These are phyloP conservation scores for Euplexia lucipara DNA, from an alignment of 2,888 invertebrate species.

Conservation along the genomic window DNA sequence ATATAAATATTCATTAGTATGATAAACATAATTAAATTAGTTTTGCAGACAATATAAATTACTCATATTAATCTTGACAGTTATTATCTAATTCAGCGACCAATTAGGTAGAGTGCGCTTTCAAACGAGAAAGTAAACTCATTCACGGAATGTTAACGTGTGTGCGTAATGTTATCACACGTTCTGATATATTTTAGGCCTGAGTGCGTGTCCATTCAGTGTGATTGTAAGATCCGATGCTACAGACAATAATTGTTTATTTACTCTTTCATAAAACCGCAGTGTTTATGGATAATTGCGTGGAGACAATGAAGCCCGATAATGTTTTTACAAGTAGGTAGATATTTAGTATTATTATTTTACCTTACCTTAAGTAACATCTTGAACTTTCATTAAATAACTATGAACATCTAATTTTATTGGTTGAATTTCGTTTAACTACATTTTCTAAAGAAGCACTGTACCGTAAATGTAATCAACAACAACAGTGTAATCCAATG, in stretches of 20 bases:
- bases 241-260: slow-evolving; percentile 59
- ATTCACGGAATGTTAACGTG: slow-evolving; percentile 51
- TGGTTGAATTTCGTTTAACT: slow-evolving; percentile 1
- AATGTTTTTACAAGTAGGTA: too few species aligned
- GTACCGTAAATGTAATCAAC: slow-evolving; percentile 15
- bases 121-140: slow-evolving; percentile 59
- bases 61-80: slow-evolving; percentile 51
- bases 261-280: slow-evolving; percentile 45
- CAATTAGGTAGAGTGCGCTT: slow-evolving; percentile 57
- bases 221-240: slow-evolving; percentile 60
- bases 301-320: slow-evolving; percentile 13
- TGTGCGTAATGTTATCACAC: slow-evolving; percentile 49
- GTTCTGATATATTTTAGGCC: slow-evolving; percentile 47
- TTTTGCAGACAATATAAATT: slow-evolving; percentile 52
- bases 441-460: neutral
- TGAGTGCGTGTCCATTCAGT: slow-evolving; percentile 61
- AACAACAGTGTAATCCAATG: slow-evolving; percentile 35
- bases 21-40: slow-evolving; percentile 48
- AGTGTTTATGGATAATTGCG: slow-evolving; percentile 20
- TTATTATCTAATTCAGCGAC: slow-evolving; percentile 59
- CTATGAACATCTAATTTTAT: neutral
- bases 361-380: neutral
- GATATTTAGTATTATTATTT: too few species aligned
- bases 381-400: neutral
- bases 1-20: slow-evolving; percentile 54